A percentile compares a stretch with the other conserved stretches of the same genome.
These are phyloP conservation scores for Pecten maximus DNA, from an alignment of 2,888 invertebrate species.

Conservation along the genomic window DNA sequence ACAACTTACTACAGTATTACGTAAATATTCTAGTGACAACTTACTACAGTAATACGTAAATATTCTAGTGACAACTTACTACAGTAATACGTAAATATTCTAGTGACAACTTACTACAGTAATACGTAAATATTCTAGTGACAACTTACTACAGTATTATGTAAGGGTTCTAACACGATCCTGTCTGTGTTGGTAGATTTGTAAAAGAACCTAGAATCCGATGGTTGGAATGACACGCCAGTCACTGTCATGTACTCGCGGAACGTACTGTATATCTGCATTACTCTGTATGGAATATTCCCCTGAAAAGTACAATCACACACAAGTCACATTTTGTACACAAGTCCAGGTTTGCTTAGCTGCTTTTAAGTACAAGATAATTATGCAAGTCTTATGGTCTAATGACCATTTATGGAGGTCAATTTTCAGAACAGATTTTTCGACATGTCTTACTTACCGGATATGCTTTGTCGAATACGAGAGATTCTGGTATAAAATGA, in stretches of 20 bases:
- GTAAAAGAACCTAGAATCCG: constrained; percentile 86
- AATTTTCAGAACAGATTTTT: neutral
- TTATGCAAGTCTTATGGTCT: too few species aligned
- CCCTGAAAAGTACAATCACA: constrained; percentile 85
- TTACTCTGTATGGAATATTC: constrained; percentile 89
- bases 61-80: too few species aligned
- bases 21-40: too few species aligned
- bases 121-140: constrained; percentile 66
- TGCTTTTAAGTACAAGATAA: too few species aligned
- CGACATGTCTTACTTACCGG: constrained; percentile 86
- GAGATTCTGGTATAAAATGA: constrained; percentile 87
- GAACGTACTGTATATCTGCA: constrained; percentile 92
- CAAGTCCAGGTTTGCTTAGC: too few species aligned
- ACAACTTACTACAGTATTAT: constrained; percentile 76
- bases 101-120: constrained; percentile 71
- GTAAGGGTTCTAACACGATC: constrained; percentile 75
- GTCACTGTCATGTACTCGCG: constrained; percentile 90
- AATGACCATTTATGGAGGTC: too few species aligned
- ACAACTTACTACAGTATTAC: too few species aligned
- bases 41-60: too few species aligned
- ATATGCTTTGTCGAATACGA: constrained; percentile 90
- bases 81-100: too few species aligned
- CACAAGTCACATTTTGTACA: neutral
- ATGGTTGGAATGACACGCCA: constrained; percentile 86
- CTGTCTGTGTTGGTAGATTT: constrained; percentile 81